Conservation (phyloP, 2,113 vertebrate genomes). For the Crotalus tigris region DNA sequence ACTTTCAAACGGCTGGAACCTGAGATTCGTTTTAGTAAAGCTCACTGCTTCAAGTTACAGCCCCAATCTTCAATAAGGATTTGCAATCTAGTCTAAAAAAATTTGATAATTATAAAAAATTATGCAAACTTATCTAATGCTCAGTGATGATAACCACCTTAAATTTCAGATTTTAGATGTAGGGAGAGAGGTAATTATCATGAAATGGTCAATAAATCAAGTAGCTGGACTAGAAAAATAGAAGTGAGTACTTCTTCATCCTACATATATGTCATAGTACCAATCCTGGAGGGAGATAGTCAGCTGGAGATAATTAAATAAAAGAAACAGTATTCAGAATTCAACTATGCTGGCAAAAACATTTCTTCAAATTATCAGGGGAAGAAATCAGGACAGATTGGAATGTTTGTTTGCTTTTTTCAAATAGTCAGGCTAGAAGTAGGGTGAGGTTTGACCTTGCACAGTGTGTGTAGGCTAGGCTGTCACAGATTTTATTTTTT, state of each 20-base stretch:
- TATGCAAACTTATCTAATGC: background rate
- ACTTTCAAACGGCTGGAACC: background rate
- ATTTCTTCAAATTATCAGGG: constrained; percentile 24
- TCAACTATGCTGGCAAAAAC: constrained; percentile 36
- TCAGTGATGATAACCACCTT: background rate
- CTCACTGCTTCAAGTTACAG: constrained; percentile 21
- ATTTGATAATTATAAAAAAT: background rate
- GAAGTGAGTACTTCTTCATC: constrained; percentile 22
- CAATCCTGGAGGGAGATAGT: constrained; percentile 1
- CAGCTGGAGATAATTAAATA: constrained; percentile 58
- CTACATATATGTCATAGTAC: constrained; percentile 41
- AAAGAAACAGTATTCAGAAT: constrained; percentile 30
- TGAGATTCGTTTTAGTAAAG: constrained; percentile 1
- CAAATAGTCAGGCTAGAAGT: constrained; percentile 13
- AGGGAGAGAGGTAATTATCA: background rate
- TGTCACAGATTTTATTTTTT: background rate
- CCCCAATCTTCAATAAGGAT: background rate
- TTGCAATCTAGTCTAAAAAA: background rate
- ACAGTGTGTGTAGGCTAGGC: constrained; percentile 29
- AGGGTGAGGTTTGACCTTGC: constrained; percentile 46
- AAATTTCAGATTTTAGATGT: background rate
- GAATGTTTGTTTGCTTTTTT: constrained; percentile 28
- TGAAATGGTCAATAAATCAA: background rate
- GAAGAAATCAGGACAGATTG: constrained; percentile 30
- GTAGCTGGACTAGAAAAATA: background rate